Conservation (phyloP, 2,888 invertebrate species). For the Drosophila mimica region DNA sequence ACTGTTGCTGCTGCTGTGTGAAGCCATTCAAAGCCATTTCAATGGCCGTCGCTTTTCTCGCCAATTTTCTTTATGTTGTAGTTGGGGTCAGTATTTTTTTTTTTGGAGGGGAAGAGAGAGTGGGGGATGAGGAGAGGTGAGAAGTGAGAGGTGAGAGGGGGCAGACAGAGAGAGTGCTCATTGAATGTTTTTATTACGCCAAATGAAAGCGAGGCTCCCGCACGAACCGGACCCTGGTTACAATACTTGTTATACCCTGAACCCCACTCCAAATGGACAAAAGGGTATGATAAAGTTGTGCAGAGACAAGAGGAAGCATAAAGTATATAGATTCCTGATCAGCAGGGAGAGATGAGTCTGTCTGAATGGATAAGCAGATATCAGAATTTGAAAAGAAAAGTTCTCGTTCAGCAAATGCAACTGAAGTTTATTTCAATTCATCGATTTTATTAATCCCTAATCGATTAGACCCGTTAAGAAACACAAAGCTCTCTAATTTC, state of each 20-base stretch:
- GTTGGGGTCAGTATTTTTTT: constrained; percentile 53
- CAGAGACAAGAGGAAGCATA: neutral
- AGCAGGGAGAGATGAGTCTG: neutral
- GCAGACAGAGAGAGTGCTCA: constrained; percentile 46
- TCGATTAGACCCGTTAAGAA: too few species aligned
- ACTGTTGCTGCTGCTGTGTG: constrained; percentile 25
- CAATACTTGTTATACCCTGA: constrained; percentile 35
- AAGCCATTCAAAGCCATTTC: constrained; percentile 74
- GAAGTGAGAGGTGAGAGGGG: neutral
- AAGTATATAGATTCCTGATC: neutral
- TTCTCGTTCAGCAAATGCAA: neutral
- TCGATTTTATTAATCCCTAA: too few species aligned
- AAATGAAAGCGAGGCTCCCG: constrained; percentile 64
- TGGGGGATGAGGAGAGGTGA: neutral
- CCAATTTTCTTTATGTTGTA: constrained; percentile 77
- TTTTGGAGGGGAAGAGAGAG: constrained; percentile 9
- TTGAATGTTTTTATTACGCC: constrained; percentile 78
- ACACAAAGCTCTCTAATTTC: neutral
- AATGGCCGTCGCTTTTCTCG: constrained; percentile 79
- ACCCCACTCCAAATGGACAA: neutral
- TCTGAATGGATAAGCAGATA: neutral
- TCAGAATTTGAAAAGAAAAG: neutral
- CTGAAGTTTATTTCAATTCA: neutral
- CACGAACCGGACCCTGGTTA: constrained; percentile 47
- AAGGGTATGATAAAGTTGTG: neutral